Conservation (phyloP, 2,113 vertebrate species). For the Hippolais icterina region DNA sequence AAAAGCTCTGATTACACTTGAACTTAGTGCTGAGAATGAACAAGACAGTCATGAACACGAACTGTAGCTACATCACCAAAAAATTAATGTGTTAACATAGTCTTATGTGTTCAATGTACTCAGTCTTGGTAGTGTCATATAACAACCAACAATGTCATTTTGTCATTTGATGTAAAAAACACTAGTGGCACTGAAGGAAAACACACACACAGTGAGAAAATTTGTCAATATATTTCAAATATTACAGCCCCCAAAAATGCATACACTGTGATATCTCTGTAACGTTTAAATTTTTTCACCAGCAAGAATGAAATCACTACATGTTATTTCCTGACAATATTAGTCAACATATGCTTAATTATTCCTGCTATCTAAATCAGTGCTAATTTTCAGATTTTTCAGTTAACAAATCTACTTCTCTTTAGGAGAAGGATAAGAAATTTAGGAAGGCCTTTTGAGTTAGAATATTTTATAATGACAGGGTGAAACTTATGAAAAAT, state of each 20-base stretch:
- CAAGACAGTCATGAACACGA: background rate
- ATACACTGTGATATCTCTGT: background rate
- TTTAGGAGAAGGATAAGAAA: background rate
- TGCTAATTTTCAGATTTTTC: background rate
- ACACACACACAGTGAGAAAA: background rate
- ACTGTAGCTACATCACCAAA: background rate
- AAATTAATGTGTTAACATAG: background rate
- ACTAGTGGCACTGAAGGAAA: background rate
- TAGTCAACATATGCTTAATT: background rate
- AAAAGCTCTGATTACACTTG: background rate
- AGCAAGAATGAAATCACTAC: background rate
- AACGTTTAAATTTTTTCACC: background rate
- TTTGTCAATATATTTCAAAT: background rate
- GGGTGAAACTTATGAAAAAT: background rate
- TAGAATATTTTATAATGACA: background rate
- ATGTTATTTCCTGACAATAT: background rate
- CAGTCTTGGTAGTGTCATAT: background rate
- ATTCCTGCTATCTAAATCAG: background rate
- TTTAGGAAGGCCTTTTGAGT: background rate
- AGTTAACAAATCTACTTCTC: background rate
- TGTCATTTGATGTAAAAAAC: background rate
- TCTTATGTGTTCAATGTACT: background rate
- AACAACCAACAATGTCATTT: background rate
- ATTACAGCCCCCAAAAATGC: background rate
- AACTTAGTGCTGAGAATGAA: background rate